A percentile compares a stretch with the other conserved stretches of the same genome.
Evolutionary conservation across 2,888 invertebrate genomes (phyloP).

Genomic region (Tipula vernalis): DNA sequence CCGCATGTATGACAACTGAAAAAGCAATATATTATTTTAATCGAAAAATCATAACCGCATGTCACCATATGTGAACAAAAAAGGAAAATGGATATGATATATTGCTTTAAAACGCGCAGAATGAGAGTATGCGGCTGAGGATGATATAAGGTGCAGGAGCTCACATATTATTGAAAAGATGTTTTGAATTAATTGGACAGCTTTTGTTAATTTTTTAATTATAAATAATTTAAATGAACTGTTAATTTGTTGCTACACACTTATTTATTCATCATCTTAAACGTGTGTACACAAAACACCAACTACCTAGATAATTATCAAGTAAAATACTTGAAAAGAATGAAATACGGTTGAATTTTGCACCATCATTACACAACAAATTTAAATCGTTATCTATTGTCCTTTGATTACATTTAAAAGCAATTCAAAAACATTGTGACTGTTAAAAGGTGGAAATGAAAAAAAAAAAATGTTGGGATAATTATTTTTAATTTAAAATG

Average conservation of each 20-base stretch:
- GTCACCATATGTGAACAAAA: slow-evolving; percentile 24
- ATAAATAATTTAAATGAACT: not conserved
- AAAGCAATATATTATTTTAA: slow-evolving; percentile 23
- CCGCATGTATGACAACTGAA: not conserved
- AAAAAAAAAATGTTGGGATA: not conserved
- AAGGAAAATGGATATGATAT: slow-evolving; percentile 13
- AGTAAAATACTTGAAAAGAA: not conserved
- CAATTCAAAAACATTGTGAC: not conserved
- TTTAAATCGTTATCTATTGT: not conserved
- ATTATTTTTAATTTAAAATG: not conserved
- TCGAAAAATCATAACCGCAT: slow-evolving; percentile 28
- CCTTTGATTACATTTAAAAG: not conserved
- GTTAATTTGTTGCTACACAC: not conserved
- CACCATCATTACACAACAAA: not conserved
- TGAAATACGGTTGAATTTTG: too few relatives aligned
- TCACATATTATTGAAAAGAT: not conserved
- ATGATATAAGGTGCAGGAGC: not conserved
- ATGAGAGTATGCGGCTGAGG: not conserved
- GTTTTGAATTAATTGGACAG: not conserved
- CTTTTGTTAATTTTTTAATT: not conserved
- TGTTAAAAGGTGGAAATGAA: not conserved
- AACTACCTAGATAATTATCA: not conserved
- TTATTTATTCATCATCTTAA: not conserved
- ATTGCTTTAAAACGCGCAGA: not conserved
- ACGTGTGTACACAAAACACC: not conserved